A percentile compares a stretch with the other conserved stretches of the same genome.
Conservation (phyloP, 2,797 vertebrate species). For the Lophotriccus pileatus region DNA sequence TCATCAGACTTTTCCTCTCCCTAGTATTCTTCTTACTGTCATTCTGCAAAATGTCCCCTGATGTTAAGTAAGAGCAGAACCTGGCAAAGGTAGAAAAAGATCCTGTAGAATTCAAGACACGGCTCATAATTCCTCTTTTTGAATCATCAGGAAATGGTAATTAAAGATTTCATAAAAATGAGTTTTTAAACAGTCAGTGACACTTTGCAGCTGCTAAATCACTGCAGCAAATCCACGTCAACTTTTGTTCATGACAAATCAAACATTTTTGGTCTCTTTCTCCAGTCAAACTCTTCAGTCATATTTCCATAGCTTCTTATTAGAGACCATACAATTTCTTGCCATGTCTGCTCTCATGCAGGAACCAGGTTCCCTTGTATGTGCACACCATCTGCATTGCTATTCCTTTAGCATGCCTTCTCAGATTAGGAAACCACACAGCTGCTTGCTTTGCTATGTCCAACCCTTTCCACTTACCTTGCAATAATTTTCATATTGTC, state of each 20-base stretch:
- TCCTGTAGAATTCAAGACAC: neutral
- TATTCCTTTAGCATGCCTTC: neutral
- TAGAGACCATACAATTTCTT: neutral
- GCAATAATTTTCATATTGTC: neutral
- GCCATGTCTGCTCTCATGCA: neutral
- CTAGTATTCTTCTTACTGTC: neutral
- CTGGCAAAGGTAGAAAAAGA: neutral
- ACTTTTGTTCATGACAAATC: neutral
- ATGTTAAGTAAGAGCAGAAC: neutral
- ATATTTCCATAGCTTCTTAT: neutral
- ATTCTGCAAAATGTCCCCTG: neutral
- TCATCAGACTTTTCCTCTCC: neutral
- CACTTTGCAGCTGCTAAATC: neutral
- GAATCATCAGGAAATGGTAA: neutral
- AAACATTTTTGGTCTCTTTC: neutral
- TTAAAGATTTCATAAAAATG: neutral
- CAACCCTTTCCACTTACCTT: neutral
- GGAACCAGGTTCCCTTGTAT: neutral
- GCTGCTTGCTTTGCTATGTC: neutral
- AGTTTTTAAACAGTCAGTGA: neutral
- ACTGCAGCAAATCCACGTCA: neutral
- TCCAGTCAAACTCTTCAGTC: neutral
- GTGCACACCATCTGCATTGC: neutral
- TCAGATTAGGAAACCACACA: neutral
- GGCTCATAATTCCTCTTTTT: neutral